phyloP scores from a whole-genome alignment of 2,888 invertebrate genomes.

The Phyllotreta cruciferae region DNA sequence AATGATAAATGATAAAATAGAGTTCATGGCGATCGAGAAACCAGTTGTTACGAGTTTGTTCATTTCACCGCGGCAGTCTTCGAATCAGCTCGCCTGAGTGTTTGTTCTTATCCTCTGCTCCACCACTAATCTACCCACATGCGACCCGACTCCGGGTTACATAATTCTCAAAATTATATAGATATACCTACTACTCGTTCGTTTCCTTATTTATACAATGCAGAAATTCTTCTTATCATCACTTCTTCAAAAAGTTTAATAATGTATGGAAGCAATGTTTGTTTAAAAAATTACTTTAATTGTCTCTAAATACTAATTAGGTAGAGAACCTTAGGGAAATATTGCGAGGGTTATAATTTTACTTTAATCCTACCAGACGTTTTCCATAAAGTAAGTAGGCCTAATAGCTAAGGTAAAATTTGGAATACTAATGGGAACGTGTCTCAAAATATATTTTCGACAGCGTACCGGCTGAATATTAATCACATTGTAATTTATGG shows the following conservation, averaged over 20 bases:
- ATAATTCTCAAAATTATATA: conserved; percentile 40
- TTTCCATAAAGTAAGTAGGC: conserved; percentile 17
- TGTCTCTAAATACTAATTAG: no score
- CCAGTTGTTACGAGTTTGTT: conserved; percentile 42
- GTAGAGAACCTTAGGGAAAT: no score
- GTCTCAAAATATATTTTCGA: conserved; percentile 33
- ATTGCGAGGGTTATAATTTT: no score
- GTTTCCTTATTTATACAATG: conserved; percentile 11
- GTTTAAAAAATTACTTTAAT: no score
- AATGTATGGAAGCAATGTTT: no score
- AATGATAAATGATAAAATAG: conserved; percentile 34
- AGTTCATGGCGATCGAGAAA: conserved; percentile 51
- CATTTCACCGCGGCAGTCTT: conserved; percentile 19
- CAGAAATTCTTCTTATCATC: no score
- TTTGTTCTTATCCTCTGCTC: conserved; percentile 44
- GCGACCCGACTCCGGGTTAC: conserved; percentile 39
- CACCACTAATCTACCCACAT: conserved; percentile 49
- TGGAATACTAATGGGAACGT: conserved; percentile 33
- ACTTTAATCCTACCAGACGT: not conserved
- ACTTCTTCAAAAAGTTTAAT: no score
- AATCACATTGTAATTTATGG: conserved; percentile 31
- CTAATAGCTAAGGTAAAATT: conserved; percentile 25
- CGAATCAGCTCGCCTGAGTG: conserved; percentile 42
- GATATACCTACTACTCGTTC: conserved; percentile 6
- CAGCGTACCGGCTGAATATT: conserved; percentile 25